Evolutionary conservation across 2,113 vertebrate genomes (phyloP), one percentile per base, ranked within the genome.

Genomic region (Ia io): DNA sequence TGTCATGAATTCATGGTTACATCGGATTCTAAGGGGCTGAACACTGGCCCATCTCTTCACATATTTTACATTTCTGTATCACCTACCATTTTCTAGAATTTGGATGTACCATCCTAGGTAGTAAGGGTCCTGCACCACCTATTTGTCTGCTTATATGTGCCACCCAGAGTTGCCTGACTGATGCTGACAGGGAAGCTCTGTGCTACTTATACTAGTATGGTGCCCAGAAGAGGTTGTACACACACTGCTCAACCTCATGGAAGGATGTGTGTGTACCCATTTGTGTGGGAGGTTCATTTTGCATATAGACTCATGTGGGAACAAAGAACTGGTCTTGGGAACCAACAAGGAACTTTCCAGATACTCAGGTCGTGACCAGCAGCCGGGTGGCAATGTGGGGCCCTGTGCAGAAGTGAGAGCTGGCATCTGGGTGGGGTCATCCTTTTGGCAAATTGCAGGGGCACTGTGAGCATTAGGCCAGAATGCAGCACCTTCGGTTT

Each of bases 141-240:
- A 14, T 3, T 51, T 35, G 22, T 53, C 51, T 90, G 65, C 17
- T 37, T 25, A 20, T 2, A 2, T 6, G 6, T 59, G n/a, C 4
- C 28, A 4, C 10, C 65, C 2, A 0, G 16, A 0, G 25, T 1
- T 17, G 16, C 70, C 35, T 61, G 47, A 7, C 69, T 0, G 0
- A 10, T 16, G 9, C 28, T 30, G 37, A 56, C 10, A 42, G 32
- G 90, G 82, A 94, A 96, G 92, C 88, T 89, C 92, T 47, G 71
- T 90, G 95, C 79, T 88, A 4, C 84, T 86, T 93, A 89, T 91
- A 56, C 18, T 56, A 22, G 53, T 56, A 71, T n/a, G 77, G 37
- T 35, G 96, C 94, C 97, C 92, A 51, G 69, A 96, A 97, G 97
- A 96, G 97, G 97, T 51, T 97, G 73, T 94, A 88, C 35, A 84